phyloP scores from a whole-genome alignment of 2,113 vertebrate species.

The Pontoporia blainvillei region DNA sequence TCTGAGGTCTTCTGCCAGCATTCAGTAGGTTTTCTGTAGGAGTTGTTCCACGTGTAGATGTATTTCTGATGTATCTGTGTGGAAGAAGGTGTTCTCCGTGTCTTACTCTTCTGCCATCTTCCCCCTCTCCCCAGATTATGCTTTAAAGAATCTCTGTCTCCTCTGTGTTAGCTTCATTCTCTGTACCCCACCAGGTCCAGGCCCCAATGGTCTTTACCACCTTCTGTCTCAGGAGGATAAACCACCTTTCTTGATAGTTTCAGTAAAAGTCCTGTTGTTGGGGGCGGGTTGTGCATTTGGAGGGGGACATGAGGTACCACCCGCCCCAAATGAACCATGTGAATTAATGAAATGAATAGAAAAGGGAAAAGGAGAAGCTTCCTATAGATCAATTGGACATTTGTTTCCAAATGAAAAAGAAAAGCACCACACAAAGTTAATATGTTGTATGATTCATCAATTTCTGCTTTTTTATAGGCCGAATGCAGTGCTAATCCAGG shows the following conservation, averaged over 20 bases:
- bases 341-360: background rate
- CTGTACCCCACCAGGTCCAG: background rate
- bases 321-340: background rate
- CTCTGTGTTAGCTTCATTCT: background rate
- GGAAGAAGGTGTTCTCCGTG: too few relatives aligned
- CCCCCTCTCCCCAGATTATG: background rate
- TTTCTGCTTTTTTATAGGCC: slow-evolving; percentile 32
- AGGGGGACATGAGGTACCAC: rapidly evolving
- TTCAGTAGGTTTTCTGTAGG: too few relatives aligned
- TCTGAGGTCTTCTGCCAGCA: too few relatives aligned
- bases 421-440: background rate
- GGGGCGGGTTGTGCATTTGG: background rate
- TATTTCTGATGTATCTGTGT: too few relatives aligned
- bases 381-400: background rate
- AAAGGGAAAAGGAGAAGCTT: background rate
- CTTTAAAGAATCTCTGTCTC: background rate
- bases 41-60: too few relatives aligned
- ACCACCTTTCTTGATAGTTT: background rate
- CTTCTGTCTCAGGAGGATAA: background rate
- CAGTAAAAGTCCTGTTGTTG: background rate
- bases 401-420: slow-evolving; percentile 24
- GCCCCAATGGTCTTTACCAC: background rate
- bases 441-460: background rate
- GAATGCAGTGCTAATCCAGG: background rate
- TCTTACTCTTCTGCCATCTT: too few relatives aligned